These are phyloP conservation scores for Chelon auratus DNA, from an alignment of 2,797 vertebrate species.

Conservation along the genomic window DNA sequence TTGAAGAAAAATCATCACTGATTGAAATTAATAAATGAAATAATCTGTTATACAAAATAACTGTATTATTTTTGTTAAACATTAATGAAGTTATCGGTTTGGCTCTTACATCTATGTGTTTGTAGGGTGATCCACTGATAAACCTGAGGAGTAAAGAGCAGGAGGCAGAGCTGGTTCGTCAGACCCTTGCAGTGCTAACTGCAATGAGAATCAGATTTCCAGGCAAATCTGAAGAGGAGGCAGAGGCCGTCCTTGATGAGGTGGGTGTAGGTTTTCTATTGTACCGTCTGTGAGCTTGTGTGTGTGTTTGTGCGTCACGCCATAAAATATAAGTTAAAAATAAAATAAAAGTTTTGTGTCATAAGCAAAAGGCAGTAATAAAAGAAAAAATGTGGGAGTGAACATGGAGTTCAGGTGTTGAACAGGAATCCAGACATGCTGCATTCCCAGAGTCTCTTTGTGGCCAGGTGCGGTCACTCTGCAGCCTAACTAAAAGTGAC, in stretches of 20 bases:
- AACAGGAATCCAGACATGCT: slow-evolving; percentile 5
- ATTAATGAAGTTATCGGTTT: too few relatives aligned
- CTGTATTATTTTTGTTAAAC: not conserved
- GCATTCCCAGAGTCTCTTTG: slow-evolving; percentile 54
- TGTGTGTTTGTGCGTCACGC: not conserved
- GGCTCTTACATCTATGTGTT: slow-evolving; percentile 6
- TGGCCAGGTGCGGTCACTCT: slow-evolving; percentile 56
- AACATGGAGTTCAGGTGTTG: not conserved
- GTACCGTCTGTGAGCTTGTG: not conserved
- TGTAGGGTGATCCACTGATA: slow-evolving; percentile 89
- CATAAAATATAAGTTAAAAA: too few relatives aligned
- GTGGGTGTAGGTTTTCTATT: slow-evolving; percentile 80
- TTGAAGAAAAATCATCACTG: too few relatives aligned
- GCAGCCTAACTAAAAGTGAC: slow-evolving; percentile 61
- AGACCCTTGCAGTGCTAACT: slow-evolving; percentile 92
- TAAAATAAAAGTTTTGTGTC: not conserved
- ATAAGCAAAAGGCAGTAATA: not conserved
- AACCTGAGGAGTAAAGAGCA: slow-evolving; percentile 92
- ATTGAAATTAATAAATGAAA: too few relatives aligned
- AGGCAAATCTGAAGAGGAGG: slow-evolving; percentile 95
- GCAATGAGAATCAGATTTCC: slow-evolving; percentile 96
- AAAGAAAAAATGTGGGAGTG: not conserved
- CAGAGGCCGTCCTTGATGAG: slow-evolving; percentile 92
- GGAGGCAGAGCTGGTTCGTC: slow-evolving; percentile 90
- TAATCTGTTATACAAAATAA: too few relatives aligned